These are phyloP conservation scores for Chrosomus eos DNA, from an alignment of 2,797 vertebrate genomes.

Conservation along the genomic window DNA sequence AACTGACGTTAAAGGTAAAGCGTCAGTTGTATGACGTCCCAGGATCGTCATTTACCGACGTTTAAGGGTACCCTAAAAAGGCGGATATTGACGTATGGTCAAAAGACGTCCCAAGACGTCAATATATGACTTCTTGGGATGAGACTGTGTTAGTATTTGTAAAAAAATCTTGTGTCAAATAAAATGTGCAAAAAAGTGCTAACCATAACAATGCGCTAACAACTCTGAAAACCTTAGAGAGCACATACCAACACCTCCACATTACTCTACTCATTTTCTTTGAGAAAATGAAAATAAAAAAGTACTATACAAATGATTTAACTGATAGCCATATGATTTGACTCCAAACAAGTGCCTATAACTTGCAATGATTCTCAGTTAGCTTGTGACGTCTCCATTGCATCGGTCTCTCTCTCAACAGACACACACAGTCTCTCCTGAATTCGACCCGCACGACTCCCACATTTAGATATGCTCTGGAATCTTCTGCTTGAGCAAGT, in stretches of 20 bases:
- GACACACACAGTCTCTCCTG: slow-evolving; percentile 80
- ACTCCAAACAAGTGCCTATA: background rate
- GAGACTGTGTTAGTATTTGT: no score
- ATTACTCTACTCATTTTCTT: background rate
- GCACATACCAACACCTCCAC: background rate
- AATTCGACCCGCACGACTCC: slow-evolving; percentile 86
- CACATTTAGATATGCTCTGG: slow-evolving; percentile 88
- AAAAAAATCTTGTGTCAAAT: background rate
- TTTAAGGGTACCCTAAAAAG: no score
- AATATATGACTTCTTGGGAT: no score
- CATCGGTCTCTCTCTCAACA: slow-evolving; percentile 74
- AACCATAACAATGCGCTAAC: background rate
- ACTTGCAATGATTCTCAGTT: slow-evolving; percentile 18
- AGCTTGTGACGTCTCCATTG: slow-evolving; percentile 57
- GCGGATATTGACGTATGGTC: no score
- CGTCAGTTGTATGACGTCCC: no score
- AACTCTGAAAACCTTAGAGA: background rate
- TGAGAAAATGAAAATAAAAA: background rate
- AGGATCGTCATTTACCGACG: no score
- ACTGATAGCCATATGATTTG: background rate
- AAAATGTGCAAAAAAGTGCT: background rate
- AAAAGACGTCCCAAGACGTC: no score
- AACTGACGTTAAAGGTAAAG: no score
- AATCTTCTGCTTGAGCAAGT: slow-evolving; percentile 94
- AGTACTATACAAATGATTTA: background rate